Evolutionary conservation across 2,888 invertebrate species (phyloP).

Genomic region (Cataglyphis albicans): DNA sequence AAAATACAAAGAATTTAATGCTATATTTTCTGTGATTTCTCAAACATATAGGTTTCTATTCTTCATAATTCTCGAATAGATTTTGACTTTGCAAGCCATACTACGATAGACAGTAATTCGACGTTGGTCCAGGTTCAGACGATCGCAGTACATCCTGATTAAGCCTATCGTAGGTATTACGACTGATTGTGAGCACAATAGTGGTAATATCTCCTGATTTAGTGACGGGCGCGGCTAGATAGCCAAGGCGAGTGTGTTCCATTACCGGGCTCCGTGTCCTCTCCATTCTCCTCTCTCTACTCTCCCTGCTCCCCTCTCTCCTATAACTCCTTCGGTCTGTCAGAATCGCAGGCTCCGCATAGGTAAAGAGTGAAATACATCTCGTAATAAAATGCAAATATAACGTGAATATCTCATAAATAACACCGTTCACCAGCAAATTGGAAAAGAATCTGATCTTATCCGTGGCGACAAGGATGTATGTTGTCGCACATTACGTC

Average conservation of each 20-base stretch:
- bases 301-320: too few relatives aligned
- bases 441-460: conserved; percentile 58
- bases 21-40: neutral
- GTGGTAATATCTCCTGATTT: conserved; percentile 79
- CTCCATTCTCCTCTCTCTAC: conserved; percentile 15
- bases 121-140: conserved; percentile 63
- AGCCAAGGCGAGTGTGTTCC: conserved; percentile 68
- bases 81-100: conserved; percentile 48
- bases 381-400: conserved; percentile 55
- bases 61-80: neutral
- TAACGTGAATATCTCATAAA: conserved; percentile 65
- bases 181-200: conserved; percentile 77
- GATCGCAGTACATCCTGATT: conserved; percentile 67
- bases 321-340: neutral
- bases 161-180: conserved; percentile 72
- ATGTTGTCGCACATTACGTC: conserved; percentile 32
- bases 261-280: conserved; percentile 61
- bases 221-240: conserved; percentile 78
- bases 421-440: conserved; percentile 65
- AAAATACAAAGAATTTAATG: neutral
- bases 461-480: conserved; percentile 27
- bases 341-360: conserved; percentile 4
- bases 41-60: neutral
- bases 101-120: conserved; percentile 67
- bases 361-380: conserved; percentile 24